These are phyloP conservation scores for Trichonephila clavata DNA, from an alignment of 1,140 invertebrate genomes.

Conservation along the genomic window DNA sequence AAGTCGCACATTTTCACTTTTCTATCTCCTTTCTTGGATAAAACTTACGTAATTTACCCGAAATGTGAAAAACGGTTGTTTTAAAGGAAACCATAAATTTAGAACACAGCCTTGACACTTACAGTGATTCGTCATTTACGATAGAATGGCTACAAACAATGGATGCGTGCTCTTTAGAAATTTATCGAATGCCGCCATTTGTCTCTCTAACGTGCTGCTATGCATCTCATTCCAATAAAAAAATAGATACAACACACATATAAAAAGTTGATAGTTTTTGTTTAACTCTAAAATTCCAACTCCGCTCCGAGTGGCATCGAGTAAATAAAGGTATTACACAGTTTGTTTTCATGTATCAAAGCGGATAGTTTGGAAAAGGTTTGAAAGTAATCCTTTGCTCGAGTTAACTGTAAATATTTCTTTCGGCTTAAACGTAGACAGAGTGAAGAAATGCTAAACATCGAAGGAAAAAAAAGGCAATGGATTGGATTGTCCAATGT, in stretches of 20 bases:
- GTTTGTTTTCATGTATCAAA: no score
- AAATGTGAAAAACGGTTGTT: slow-evolving; percentile 31
- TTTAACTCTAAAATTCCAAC: not conserved
- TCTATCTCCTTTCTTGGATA: not conserved
- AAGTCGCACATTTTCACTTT: slow-evolving; percentile 31
- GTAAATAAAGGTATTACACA: not conserved
- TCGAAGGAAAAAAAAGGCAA: no score
- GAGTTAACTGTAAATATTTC: no score
- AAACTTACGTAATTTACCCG: slow-evolving; percentile 17
- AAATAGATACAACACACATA: slow-evolving; percentile 29
- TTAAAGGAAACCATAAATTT: slow-evolving; percentile 35
- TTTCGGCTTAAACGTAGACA: no score
- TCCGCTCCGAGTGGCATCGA: not conserved
- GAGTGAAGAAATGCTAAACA: no score
- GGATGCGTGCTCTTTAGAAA: slow-evolving; percentile 20
- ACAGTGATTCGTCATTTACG: slow-evolving; percentile 33
- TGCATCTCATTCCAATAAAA: slow-evolving; percentile 26
- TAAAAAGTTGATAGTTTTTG: slow-evolving; percentile 32
- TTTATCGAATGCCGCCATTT: slow-evolving; percentile 24
- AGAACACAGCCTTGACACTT: slow-evolving; percentile 3
- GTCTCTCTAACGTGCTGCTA: slow-evolving; percentile 10
- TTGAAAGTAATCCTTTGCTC: no score
- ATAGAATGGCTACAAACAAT: slow-evolving; percentile 30
- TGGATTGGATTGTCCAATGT: no score
- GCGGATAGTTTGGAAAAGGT: no score